Percentiles rank a stretch among this genome's conserved stretches.
phyloP scores from a whole-genome alignment of 1,140 invertebrate species.

The Lerema accius region DNA sequence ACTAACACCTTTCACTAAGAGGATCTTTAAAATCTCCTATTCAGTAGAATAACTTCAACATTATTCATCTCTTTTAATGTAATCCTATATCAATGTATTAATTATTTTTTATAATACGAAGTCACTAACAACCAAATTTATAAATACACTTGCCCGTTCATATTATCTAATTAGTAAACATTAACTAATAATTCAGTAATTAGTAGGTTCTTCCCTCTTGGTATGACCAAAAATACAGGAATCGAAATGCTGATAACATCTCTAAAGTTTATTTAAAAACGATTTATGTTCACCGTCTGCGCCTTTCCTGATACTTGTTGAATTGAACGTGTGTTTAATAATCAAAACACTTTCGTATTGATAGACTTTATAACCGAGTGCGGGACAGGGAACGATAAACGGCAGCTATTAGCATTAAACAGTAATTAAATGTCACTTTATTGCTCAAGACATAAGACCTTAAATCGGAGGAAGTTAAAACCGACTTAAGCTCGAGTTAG shows the following conservation, averaged over 20 bases:
- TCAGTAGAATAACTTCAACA: too few relatives aligned
- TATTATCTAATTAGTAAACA: too few relatives aligned
- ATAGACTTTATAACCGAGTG: conserved; percentile 17
- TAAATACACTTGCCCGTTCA: too few relatives aligned
- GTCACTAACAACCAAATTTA: too few relatives aligned
- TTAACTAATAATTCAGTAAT: neutral
- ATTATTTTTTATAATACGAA: too few relatives aligned
- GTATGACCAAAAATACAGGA: neutral
- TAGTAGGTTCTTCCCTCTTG: neutral
- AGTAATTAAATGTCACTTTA: conserved; percentile 37
- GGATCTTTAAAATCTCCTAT: too few relatives aligned
- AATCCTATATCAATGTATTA: too few relatives aligned
- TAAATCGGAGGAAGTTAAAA: conserved; percentile 22
- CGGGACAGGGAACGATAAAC: conserved; percentile 27
- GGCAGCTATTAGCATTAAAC: conserved; percentile 36
- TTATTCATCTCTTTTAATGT: too few relatives aligned
- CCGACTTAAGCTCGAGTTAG: conserved; percentile 36
- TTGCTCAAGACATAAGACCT: conserved; percentile 18
- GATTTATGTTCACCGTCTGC: neutral
- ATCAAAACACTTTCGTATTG: conserved; percentile 32
- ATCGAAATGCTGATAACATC: neutral
- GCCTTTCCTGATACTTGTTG: conserved; percentile 1
- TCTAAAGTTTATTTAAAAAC: neutral
- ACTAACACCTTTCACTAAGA: too few relatives aligned
- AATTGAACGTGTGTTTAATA: conserved; percentile 21